Conservation (phyloP, 1,140 invertebrate species). For the Lysiphlebus fabarum region DNA sequence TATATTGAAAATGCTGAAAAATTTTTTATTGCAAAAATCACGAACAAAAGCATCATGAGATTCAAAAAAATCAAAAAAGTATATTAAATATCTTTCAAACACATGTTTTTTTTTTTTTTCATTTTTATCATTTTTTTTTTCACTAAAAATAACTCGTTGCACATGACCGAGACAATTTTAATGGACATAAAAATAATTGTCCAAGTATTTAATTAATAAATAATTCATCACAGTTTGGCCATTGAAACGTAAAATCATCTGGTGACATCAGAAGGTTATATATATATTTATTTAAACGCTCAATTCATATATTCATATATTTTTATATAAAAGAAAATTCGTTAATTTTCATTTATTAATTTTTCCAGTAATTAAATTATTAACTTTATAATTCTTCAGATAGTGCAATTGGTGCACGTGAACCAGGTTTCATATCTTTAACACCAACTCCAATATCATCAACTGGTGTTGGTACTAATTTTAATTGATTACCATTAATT, state of each 20-base stretch:
- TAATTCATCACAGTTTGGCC: constrained; percentile 24
- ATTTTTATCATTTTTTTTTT: too few species aligned
- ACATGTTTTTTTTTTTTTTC: too few species aligned
- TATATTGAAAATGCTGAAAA: too few species aligned
- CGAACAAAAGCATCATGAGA: too few species aligned
- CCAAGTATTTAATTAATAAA: constrained; percentile 13
- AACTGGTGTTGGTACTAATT: constrained; percentile 62
- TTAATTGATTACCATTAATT: constrained; percentile 67
- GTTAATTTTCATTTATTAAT: too few species aligned
- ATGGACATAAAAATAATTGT: background rate
- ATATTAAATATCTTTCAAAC: too few species aligned
- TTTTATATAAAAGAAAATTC: constrained; percentile 7
- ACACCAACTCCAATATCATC: constrained; percentile 61
- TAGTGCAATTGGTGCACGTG: constrained; percentile 62
- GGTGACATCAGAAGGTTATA: background rate
- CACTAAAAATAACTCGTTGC: constrained; percentile 25
- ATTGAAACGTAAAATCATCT: constrained; percentile 5
- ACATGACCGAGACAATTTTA: constrained; percentile 5
- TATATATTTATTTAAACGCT: constrained; percentile 8
- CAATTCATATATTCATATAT: background rate
- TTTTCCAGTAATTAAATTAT: too few species aligned
- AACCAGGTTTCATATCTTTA: constrained; percentile 58
- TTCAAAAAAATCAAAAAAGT: too few species aligned
- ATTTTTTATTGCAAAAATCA: too few species aligned
- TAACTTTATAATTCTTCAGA: constrained; percentile 62